Percentiles rank a stretch among this genome's conserved stretches.
These are phyloP conservation scores for Bubalus kerabau DNA, from an alignment of 2,113 vertebrate species.

Conservation along the genomic window DNA sequence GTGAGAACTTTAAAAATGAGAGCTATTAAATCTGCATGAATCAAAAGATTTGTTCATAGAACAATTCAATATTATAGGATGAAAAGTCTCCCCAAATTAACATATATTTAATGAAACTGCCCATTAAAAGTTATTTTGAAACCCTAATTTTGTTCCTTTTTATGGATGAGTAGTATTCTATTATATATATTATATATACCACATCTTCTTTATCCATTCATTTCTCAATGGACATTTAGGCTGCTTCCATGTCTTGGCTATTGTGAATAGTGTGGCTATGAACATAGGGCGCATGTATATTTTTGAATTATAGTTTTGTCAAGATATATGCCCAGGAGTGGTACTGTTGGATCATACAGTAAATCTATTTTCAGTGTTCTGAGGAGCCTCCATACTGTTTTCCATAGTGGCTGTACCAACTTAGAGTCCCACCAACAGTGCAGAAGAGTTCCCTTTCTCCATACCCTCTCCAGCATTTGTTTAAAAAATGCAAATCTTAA, in stretches of 20 bases:
- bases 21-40: background rate
- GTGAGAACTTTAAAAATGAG: background rate
- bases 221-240: background rate
- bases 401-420: background rate
- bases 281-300: background rate
- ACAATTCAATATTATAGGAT: background rate
- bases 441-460: background rate
- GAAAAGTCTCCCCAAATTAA: background rate
- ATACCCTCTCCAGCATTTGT: background rate
- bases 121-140: slow-evolving; percentile 25
- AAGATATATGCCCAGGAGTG: background rate
- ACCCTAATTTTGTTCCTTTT: background rate
- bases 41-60: background rate
- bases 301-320: background rate
- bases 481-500: background rate
- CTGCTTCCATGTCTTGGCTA: background rate
- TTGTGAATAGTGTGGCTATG: background rate
- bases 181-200: background rate
- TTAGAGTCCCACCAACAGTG: background rate
- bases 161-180: background rate
- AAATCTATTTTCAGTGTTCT: background rate
- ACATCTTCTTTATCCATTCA: background rate
- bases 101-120: background rate
- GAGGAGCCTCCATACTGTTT: background rate
- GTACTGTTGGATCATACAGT: background rate